Conservation (phyloP, 2,888 invertebrate species). For the Eristalinus sepulchralis region DNA sequence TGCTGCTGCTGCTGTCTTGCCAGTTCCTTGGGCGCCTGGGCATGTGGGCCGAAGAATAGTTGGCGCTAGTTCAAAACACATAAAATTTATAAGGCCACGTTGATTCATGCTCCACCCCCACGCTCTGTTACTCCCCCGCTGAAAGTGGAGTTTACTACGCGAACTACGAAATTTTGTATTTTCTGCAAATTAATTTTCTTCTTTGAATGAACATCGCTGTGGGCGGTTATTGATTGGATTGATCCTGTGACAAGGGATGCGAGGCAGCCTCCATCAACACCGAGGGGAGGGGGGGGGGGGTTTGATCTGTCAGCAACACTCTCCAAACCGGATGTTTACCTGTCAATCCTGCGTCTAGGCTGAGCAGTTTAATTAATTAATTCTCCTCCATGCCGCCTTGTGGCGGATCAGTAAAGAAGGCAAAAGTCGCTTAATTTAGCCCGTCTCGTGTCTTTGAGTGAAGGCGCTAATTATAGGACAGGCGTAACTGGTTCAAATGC, state of each 20-base stretch:
- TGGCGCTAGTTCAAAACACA: constrained; percentile 55
- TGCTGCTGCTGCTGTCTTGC: constrained; percentile 30
- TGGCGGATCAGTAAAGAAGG: too few relatives aligned
- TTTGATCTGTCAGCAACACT: neutral
- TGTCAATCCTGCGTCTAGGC: neutral
- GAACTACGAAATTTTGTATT: constrained; percentile 2
- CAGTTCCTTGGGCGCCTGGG: constrained; percentile 9
- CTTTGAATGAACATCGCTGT: constrained; percentile 54
- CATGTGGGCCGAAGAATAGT: constrained; percentile 57
- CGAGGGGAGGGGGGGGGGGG: neutral
- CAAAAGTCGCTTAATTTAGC: too few relatives aligned
- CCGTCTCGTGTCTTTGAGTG: too few relatives aligned
- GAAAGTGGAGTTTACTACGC: constrained; percentile 17
- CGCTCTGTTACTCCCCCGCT: neutral
- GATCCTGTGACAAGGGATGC: neutral
- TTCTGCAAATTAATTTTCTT: neutral
- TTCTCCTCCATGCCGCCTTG: too few relatives aligned
- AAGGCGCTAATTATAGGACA: too few relatives aligned
- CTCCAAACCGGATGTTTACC: neutral
- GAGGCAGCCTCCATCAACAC: neutral
- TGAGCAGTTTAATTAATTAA: neutral
- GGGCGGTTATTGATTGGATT: constrained; percentile 50
- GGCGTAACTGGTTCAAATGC: too few relatives aligned
- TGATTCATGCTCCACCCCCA: constrained; percentile 36
- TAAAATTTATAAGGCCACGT: constrained; percentile 62